Percentiles rank a stretch among this genome's conserved stretches.
Conservation (phyloP, 2,888 invertebrate species). For the Gerris lacustris region DNA sequence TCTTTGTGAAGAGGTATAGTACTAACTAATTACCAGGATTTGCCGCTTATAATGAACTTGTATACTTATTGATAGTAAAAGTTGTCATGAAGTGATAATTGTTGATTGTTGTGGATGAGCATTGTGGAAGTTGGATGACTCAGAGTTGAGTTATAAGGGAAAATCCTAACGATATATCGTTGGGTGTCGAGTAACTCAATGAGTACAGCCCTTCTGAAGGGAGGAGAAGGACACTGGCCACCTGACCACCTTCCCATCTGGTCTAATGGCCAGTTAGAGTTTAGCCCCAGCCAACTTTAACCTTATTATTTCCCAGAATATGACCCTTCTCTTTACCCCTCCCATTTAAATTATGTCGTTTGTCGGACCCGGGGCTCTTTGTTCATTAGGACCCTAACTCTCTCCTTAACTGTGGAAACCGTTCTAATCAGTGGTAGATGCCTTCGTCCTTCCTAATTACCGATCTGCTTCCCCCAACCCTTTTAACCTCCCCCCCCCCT, state of each 20-base stretch:
- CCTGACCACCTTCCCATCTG: conserved; percentile 5
- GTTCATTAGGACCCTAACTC: neutral
- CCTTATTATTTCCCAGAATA: neutral
- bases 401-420: neutral
- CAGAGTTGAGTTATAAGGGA: neutral
- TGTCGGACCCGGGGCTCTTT: neutral
- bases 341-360: conserved; percentile 5
- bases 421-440: neutral
- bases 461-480: neutral
- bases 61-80: no score
- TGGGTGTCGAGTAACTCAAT: conserved; percentile 1
- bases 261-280: neutral
- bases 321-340: neutral
- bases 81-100: no score
- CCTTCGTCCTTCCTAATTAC: neutral
- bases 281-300: neutral
- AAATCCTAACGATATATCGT: neutral
- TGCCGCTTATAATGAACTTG: no score
- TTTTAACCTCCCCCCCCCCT: no score
- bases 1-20: no score
- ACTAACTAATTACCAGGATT: no score
- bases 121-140: neutral
- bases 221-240: neutral
- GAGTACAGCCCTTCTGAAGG: no score
- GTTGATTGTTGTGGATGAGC: neutral